These are phyloP conservation scores for Myopa testacea DNA, from an alignment of 2,888 invertebrate genomes.

Conservation along the genomic window DNA sequence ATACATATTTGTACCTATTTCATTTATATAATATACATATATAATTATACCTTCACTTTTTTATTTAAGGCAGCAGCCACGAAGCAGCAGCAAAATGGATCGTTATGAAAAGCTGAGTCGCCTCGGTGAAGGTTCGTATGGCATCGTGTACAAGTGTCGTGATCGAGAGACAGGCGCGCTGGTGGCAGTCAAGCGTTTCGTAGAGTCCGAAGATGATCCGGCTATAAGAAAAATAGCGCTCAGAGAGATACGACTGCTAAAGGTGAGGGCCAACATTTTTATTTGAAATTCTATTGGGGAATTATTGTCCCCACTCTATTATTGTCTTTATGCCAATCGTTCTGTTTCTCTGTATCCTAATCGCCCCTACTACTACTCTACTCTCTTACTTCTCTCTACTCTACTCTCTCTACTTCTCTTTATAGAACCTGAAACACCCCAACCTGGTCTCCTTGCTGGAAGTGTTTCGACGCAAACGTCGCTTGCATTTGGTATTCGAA, in stretches of 20 bases:
- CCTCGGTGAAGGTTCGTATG: slow-evolving; percentile 82
- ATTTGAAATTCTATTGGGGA: too few species aligned
- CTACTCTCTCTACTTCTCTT: not conserved
- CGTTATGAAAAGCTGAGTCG: slow-evolving; percentile 94
- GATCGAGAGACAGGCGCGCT: slow-evolving; percentile 94
- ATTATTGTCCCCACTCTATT: not conserved
- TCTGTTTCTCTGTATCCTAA: too few species aligned
- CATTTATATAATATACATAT: too few species aligned
- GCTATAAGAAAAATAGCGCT: slow-evolving; percentile 96
- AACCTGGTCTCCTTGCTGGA: slow-evolving; percentile 97
- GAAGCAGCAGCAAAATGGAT: slow-evolving; percentile 90
- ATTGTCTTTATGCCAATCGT: not conserved
- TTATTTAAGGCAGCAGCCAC: slow-evolving; percentile 72
- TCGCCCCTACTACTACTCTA: not conserved
- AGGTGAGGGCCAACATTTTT: slow-evolving; percentile 72
- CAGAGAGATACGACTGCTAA: slow-evolving; percentile 92
- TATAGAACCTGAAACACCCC: slow-evolving; percentile 95
- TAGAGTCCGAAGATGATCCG: slow-evolving; percentile 97
- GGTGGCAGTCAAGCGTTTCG: slow-evolving; percentile 97
- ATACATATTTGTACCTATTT: not conserved
- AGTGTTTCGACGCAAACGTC: slow-evolving; percentile 94
- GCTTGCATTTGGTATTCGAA: slow-evolving; percentile 97
- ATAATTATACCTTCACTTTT: slow-evolving; percentile 49
- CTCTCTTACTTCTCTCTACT: not conserved
- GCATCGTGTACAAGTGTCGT: slow-evolving; percentile 93